phyloP scores from a whole-genome alignment of 1,140 invertebrate genomes.

The Probaryconus sp. region DNA sequence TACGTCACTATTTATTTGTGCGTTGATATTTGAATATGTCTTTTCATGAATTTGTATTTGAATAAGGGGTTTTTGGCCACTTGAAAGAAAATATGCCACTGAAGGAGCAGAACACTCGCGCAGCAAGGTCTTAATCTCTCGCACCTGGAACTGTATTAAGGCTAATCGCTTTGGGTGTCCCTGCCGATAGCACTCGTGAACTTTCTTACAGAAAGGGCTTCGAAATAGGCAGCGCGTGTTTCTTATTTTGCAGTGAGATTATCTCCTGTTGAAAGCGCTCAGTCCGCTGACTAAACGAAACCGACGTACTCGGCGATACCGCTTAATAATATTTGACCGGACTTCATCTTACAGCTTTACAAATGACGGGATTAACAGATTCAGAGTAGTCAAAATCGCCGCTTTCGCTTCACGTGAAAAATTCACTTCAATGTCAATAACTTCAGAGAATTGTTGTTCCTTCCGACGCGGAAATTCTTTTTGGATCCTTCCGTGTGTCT shows the following conservation, averaged over 20 bases:
- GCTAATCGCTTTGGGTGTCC: constrained; percentile 57
- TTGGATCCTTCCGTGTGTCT: too few species aligned
- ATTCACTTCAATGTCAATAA: constrained; percentile 42
- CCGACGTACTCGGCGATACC: constrained; percentile 48
- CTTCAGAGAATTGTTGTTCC: constrained; percentile 41
- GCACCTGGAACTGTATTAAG: constrained; percentile 59
- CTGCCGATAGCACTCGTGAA: constrained; percentile 50
- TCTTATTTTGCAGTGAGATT: constrained; percentile 58
- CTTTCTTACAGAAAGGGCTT: constrained; percentile 54
- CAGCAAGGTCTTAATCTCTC: constrained; percentile 50
- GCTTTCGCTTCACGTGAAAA: constrained; percentile 40
- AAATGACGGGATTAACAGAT: constrained; percentile 62
- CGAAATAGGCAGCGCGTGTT: constrained; percentile 63
- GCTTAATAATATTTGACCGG: constrained; percentile 58
- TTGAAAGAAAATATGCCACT: constrained; percentile 55
- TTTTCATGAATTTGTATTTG: constrained; percentile 30
- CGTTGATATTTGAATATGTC: constrained; percentile 9
- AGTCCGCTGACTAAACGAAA: constrained; percentile 30
- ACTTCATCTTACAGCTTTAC: constrained; percentile 42
- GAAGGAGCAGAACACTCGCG: constrained; percentile 51
- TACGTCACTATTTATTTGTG: constrained; percentile 14
- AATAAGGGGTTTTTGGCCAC: constrained; percentile 38
- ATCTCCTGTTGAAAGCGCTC: constrained; percentile 47
- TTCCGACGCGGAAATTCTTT: neutral
- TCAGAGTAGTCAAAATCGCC: constrained; percentile 49